Conservation (phyloP, 2,797 vertebrate species). For the Tapirus indicus region DNA sequence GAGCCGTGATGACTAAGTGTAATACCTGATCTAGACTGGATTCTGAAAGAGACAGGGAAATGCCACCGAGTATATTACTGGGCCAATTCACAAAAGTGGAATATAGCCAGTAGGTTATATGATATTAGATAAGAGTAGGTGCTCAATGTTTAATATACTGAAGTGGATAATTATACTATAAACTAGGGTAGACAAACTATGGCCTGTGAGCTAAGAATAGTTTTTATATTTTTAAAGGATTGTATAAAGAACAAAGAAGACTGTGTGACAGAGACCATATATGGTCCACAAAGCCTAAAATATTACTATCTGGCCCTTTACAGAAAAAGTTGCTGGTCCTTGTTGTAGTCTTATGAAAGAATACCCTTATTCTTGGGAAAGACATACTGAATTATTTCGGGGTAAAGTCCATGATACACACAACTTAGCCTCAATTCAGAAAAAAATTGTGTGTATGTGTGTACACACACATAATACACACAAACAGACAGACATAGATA, state of each 20-base stretch:
- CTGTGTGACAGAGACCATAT: neutral
- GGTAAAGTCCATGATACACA: neutral
- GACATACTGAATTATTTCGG: neutral
- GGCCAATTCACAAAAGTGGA: neutral
- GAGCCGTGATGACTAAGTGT: neutral
- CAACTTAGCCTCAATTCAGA: constrained; percentile 14
- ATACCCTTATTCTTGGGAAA: neutral
- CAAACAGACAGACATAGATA: neutral
- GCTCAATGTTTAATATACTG: neutral
- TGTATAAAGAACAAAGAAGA: constrained; percentile 10
- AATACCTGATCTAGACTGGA: neutral
- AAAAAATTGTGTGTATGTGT: neutral
- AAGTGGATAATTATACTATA: neutral
- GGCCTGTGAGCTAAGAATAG: neutral
- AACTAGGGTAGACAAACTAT: neutral
- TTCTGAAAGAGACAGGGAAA: neutral
- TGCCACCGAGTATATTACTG: neutral
- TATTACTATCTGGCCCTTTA: neutral
- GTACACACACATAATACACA: neutral
- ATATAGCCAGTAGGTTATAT: neutral
- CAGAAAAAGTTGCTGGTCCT: neutral
- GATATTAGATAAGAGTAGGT: neutral
- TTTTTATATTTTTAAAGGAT: neutral
- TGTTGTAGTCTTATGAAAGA: neutral
- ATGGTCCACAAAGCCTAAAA: neutral